Conservation (phyloP, 2,797 vertebrate species). For the Sebastes trivittatus region DNA sequence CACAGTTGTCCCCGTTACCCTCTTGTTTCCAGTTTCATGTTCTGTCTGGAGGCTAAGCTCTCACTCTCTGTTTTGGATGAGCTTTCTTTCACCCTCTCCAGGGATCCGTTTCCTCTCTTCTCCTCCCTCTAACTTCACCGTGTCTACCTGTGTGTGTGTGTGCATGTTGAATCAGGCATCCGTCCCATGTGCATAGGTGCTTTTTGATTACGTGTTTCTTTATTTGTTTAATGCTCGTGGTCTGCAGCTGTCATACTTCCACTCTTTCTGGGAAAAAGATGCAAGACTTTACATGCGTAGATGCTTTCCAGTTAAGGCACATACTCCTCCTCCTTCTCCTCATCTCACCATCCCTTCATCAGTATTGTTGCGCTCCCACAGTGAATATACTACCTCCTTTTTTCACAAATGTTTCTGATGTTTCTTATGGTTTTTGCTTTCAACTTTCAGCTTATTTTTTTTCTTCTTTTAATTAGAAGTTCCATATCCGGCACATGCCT, state of each 20-base stretch:
- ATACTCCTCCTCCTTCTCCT: neutral
- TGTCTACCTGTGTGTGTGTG: neutral
- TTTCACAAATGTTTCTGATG: neutral
- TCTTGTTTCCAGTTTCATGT: slow-evolving; percentile 12
- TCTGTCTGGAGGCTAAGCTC: slow-evolving; percentile 27
- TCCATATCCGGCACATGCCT: neutral
- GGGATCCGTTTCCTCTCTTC: slow-evolving; percentile 4
- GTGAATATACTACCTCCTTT: neutral
- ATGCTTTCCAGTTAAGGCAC: slow-evolving; percentile 18
- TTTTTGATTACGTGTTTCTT: slow-evolving; percentile 24
- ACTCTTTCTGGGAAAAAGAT: slow-evolving; percentile 17
- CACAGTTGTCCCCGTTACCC: slow-evolving; percentile 14
- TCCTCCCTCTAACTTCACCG: neutral
- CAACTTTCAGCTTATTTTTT: neutral
- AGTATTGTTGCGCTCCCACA: slow-evolving; percentile 2
- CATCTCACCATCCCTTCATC: slow-evolving; percentile 12
- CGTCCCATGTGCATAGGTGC: neutral
- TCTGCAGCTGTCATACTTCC: slow-evolving; percentile 15
- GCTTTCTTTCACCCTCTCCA: slow-evolving; percentile 4
- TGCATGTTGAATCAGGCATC: neutral
- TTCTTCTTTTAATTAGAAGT: neutral
- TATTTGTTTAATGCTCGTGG: slow-evolving; percentile 7
- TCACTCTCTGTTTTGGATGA: slow-evolving; percentile 8
- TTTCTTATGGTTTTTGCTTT: neutral
- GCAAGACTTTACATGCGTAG: slow-evolving; percentile 32